Conservation (phyloP, 2,888 invertebrate species). For the Heliothis peltigera region DNA sequence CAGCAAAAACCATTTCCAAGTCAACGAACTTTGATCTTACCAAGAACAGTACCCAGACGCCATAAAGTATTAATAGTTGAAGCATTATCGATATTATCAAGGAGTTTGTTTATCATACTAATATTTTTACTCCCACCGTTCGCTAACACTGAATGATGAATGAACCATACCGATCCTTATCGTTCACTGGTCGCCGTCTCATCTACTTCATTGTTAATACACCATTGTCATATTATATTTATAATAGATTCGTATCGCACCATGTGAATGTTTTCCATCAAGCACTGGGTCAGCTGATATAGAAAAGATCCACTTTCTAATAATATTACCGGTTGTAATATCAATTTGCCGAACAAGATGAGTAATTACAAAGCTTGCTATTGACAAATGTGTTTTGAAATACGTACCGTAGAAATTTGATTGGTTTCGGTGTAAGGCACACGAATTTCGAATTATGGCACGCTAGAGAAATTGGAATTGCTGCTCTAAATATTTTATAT, state of each 20-base stretch:
- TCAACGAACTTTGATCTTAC: constrained; percentile 43
- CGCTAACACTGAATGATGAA: constrained; percentile 75
- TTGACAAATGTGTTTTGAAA: constrained; percentile 87
- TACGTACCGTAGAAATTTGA: constrained; percentile 85
- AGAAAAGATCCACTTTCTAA: constrained; percentile 72
- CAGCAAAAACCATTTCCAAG: constrained; percentile 29
- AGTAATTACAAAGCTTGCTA: constrained; percentile 84
- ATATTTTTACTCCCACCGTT: constrained; percentile 69
- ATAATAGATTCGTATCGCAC: constrained; percentile 77
- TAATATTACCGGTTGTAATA: constrained; percentile 78
- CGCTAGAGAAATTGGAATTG: constrained; percentile 27
- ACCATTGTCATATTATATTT: constrained; percentile 84
- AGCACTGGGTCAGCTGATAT: constrained; percentile 64
- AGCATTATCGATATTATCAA: constrained; percentile 70
- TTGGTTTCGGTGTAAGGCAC: constrained; percentile 74
- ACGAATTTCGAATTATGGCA: constrained; percentile 49
- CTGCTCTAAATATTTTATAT: constrained; percentile 34
- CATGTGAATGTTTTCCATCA: constrained; percentile 72
- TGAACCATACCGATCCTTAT: constrained; percentile 77
- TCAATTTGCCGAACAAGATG: constrained; percentile 84
- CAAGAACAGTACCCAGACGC: constrained; percentile 37
- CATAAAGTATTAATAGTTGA: constrained; percentile 68
- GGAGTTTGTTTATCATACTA: constrained; percentile 71
- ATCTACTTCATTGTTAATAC: constrained; percentile 81
- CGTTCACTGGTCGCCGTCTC: constrained; percentile 67